Base-by-base conservation (phyloP, 2,797 vertebrate species). In the Melopsittacus undulatus region DNA sequence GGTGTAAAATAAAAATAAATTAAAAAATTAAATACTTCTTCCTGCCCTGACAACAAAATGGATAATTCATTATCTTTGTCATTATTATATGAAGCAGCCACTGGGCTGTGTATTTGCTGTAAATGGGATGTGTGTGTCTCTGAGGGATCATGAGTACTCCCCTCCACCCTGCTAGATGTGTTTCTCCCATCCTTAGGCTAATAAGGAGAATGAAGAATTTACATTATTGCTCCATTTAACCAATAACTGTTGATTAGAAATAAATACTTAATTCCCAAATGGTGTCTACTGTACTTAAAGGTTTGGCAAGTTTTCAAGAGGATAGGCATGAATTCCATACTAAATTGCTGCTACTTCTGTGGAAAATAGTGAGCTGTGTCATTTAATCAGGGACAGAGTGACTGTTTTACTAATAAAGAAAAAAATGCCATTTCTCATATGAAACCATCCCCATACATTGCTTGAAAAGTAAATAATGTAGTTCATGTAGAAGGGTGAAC, bases 301-400 rank as follows among this genome's bases (percentile, higher is more conserved):
- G 40, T 82, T 79, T 95, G 83, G 70, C 90, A 86, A 73, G 67
- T 89, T 92, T 89, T 93, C 88, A 92, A 89, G 49, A 69, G 51
- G 54, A 54, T 18, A 83, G 34, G n/a, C 54, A 46, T 86, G 82
- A 90, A 72, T 87, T 94, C 45, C 76, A 16, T 9, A 14, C 30
- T 75, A 40, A 94, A 75, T 80, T 84, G 66, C 57, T 94, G 21
- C 52, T 81, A 32, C 54, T 66, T 86, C 79, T 81, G 57, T 57
- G n/a, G 74, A 92, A 90, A 92, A 94, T 70, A 85, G 77, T 78
- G 69, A 91, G 14, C 66, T 62, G 57, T 91, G 73, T 92, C 85
- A 91, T 94, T 94, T 88, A 62, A 88, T 91, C 45, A 63, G 73
- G 80, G 85, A 59, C 73, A 51, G 88, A 91, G 63, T 77, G 34